phyloP scores from a whole-genome alignment of 2,113 vertebrate species.

The Trachemys scripta region DNA sequence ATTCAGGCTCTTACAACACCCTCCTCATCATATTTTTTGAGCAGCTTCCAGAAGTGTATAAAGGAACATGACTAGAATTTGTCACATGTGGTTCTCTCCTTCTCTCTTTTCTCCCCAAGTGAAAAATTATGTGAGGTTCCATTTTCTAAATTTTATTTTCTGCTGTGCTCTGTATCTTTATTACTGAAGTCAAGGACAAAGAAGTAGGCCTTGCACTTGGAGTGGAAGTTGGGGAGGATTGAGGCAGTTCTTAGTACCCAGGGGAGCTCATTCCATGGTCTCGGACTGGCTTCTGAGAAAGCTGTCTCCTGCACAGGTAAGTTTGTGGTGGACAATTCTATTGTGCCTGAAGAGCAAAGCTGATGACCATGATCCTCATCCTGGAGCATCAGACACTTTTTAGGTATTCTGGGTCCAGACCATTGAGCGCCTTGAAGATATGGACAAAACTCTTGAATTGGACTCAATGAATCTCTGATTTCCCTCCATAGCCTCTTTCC shows the following conservation, averaged over 20 bases:
- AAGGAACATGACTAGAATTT: neutral
- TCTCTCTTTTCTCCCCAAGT: neutral
- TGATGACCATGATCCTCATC: neutral
- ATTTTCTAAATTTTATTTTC: neutral
- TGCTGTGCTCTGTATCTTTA: neutral
- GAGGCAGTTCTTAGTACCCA: neutral
- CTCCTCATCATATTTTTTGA: neutral
- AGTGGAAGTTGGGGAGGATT: neutral
- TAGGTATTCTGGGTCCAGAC: neutral
- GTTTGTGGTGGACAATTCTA: neutral
- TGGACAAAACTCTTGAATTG: neutral
- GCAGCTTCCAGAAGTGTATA: neutral
- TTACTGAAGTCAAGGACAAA: neutral
- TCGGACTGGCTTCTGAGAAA: neutral
- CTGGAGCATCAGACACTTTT: neutral
- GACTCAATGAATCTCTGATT: neutral
- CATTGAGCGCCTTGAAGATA: neutral
- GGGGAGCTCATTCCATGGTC: neutral
- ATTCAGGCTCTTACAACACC: neutral
- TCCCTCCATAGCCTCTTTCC: neutral
- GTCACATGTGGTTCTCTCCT: neutral
- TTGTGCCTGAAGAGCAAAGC: accelerated
- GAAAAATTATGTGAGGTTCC: neutral
- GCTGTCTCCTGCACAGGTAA: neutral
- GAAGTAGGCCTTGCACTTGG: accelerated